Base-by-base conservation (phyloP, 2,797 vertebrate species). In the Pterois miles region DNA sequence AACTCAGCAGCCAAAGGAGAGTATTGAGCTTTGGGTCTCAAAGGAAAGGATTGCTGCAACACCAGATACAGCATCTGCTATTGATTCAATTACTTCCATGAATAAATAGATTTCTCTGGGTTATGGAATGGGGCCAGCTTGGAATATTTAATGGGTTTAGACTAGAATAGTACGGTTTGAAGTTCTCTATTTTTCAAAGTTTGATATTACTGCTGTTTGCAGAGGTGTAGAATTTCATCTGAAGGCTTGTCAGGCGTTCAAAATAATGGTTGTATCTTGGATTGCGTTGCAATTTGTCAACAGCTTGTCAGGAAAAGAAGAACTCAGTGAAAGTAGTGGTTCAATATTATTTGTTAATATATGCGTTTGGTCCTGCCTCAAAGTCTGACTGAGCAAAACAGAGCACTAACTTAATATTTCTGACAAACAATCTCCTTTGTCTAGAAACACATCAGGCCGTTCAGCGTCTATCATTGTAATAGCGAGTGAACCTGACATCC, bases 21-120 rank as follows among this genome's bases (percentile, higher is more conserved):
- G 64, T 74, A 80, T 85, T 78, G 82, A 91, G 84, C 81, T 83
- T 29, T 13, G 46, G 50, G 67, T 82, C 84, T 91, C 81, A 86
- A 84, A 90, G 84, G 84, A 83, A 80, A 80, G 77, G 72, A 82
- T 14, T 46, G 62, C 82, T 82, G 66, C 69, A 76, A 71, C 70
- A 85, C 57, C 71, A 85, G 78, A 90, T 85, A 81, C 54, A 83
- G 71, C 70, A 82, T 84, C 71, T 88, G 71, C 65, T 86, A 86
- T 88, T 86, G 81, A 90, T 91, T 86, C 48, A 90, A 82, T 87
- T 79, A 90, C 83, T 53, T 73, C 63, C 65, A 83, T 72, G 78
- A 86, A 88, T 86, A 78, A 84, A 84, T 80, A 86, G 67, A 87
- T 89, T 85, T 85, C 23, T 87, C 66, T 48, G 50, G 75, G 50